Evolutionary conservation across 2,888 invertebrate genomes (phyloP).

Genomic region (Dinocampus coccinellae): DNA sequence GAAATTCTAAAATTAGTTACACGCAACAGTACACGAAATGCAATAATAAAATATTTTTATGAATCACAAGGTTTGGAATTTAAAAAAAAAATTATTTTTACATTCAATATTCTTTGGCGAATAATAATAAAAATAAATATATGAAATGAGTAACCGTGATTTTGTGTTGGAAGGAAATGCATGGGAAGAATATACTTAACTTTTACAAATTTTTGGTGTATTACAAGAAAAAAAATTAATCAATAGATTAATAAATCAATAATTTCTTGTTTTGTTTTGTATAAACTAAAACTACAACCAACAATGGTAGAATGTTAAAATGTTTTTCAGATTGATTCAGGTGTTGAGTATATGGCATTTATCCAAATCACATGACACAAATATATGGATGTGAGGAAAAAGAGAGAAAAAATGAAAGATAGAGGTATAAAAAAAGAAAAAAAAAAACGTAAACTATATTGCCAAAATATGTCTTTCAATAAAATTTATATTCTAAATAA

Average conservation of each 20-base stretch:
- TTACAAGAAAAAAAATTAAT: not conserved
- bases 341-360: conserved; percentile 52
- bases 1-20: conserved; percentile 35
- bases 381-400: not conserved
- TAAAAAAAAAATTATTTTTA: too few relatives aligned
- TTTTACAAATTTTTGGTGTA: not conserved
- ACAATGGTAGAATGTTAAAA: conserved; percentile 19
- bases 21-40: not conserved
- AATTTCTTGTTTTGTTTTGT: not conserved
- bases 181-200: too few relatives aligned
- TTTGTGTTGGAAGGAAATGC: too few relatives aligned
- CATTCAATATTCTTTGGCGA: too few relatives aligned
- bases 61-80: not conserved
- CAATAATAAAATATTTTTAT: not conserved
- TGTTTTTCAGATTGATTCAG: conserved; percentile 31
- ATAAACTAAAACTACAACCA: not conserved
- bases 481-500: not conserved
- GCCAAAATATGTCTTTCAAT: conserved; percentile 21
- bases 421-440: not conserved
- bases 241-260: not conserved
- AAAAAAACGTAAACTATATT: not conserved
- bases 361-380: conserved; percentile 55
- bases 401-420: conserved; percentile 1
- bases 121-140: too few relatives aligned
- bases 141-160: too few relatives aligned